These are phyloP conservation scores for Planococcus citri DNA, from an alignment of 1,140 invertebrate species.

Conservation along the genomic window DNA sequence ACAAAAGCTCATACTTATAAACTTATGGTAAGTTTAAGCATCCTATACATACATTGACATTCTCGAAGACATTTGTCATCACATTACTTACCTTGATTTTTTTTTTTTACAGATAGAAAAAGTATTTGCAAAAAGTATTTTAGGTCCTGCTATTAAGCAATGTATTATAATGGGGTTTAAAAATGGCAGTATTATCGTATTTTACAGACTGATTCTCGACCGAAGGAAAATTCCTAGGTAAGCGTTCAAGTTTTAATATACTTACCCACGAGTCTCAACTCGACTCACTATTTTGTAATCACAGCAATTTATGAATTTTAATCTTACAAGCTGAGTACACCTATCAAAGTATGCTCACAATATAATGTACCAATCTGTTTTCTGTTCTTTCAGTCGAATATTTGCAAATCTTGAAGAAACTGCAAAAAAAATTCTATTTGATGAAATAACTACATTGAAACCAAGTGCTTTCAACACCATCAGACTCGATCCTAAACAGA, in stretches of 20 bases:
- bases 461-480: conserved; percentile 48
- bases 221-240: conserved; percentile 57
- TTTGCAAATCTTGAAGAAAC: conserved; percentile 51
- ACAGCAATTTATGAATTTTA: too few species aligned
- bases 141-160: conserved; percentile 48
- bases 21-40: conserved; percentile 40
- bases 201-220: conserved; percentile 59
- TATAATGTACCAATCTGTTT: too few species aligned
- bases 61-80: not conserved
- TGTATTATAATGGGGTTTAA: conserved; percentile 53
- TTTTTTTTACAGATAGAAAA: conserved; percentile 36
- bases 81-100: too few species aligned
- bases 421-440: conserved; percentile 49
- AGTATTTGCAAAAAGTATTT: conserved; percentile 39
- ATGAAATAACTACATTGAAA: conserved; percentile 49
- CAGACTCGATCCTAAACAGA: conserved; percentile 49
- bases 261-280: conserved; percentile 4
- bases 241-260: conserved; percentile 21
- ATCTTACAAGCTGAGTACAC: too few species aligned
- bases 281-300: too few species aligned
- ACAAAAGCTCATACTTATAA: conserved; percentile 49
- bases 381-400: not conserved
- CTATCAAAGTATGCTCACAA: too few species aligned
- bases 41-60: too few species aligned
- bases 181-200: conserved; percentile 53